Conservation (phyloP, 2,113 vertebrate species). For the Electrona antarctica region DNA sequence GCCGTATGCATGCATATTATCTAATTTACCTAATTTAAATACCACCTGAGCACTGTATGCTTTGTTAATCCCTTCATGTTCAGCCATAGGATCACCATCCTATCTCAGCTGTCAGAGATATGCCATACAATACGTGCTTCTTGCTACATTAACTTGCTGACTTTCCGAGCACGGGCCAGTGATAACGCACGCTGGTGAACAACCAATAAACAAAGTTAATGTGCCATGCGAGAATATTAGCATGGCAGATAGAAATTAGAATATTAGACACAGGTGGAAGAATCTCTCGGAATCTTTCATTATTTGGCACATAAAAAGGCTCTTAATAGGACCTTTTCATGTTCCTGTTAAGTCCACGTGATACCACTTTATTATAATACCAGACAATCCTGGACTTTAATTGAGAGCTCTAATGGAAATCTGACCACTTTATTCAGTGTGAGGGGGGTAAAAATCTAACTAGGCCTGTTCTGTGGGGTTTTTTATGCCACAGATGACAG, state of each 20-base stretch:
- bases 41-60: background rate
- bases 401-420: constrained; percentile 42
- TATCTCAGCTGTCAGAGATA: constrained; percentile 25
- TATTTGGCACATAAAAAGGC: constrained; percentile 16
- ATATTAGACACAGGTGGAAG: background rate
- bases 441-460: constrained; percentile 31
- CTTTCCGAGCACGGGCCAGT: constrained; percentile 9
- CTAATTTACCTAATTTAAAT: too few relatives aligned
- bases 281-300: constrained; percentile 17
- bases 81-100: too few relatives aligned
- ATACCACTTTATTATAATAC: background rate
- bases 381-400: constrained; percentile 30
- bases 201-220: constrained; percentile 48
- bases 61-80: background rate
- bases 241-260: constrained; percentile 38
- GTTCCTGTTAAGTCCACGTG: constrained; percentile 48
- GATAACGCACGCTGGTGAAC: constrained; percentile 33
- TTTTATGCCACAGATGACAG: too few relatives aligned
- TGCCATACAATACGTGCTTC: constrained; percentile 11
- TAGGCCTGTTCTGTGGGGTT: constrained; percentile 5
- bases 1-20: too few relatives aligned
- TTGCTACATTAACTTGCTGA: constrained; percentile 32
- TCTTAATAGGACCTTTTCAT: constrained; percentile 10
- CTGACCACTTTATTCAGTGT: constrained; percentile 26
- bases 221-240: background rate